Evolutionary conservation across 2,888 invertebrate species (phyloP).

Genomic region (Tribolium freemani): DNA sequence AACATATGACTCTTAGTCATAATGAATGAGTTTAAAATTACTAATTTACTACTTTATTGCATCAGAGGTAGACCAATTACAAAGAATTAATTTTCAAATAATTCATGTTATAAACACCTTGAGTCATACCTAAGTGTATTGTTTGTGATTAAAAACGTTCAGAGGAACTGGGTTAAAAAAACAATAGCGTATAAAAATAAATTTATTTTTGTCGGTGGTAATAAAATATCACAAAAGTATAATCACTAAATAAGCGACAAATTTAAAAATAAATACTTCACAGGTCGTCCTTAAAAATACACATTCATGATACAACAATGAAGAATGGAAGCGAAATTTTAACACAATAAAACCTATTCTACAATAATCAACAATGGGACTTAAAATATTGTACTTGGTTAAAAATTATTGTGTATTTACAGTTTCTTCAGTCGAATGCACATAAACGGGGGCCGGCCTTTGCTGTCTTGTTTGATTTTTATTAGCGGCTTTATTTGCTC

Average conservation of each 20-base stretch:
- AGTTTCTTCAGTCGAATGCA: conserved; percentile 44
- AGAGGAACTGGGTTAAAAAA: background rate
- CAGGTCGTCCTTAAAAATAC: background rate
- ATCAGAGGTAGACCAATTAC: too few species aligned
- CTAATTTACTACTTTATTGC: too few species aligned
- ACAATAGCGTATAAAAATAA: background rate
- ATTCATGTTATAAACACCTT: too few species aligned
- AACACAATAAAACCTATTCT: background rate
- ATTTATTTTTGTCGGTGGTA: background rate
- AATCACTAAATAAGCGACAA: background rate
- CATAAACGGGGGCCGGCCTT: conserved; percentile 44
- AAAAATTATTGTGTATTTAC: background rate
- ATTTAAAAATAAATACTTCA: background rate
- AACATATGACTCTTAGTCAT: too few species aligned
- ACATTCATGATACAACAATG: background rate
- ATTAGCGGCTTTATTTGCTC: conserved; percentile 6
- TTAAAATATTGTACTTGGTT: background rate
- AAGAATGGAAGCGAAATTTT: background rate
- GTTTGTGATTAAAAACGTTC: too few species aligned
- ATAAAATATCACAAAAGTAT: background rate
- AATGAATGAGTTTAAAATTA: too few species aligned
- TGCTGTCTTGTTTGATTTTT: conserved; percentile 17
- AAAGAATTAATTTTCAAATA: too few species aligned
- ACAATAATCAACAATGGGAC: background rate
- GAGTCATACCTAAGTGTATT: too few species aligned